Percentiles rank a stretch among this genome's conserved stretches.
phyloP scores from a whole-genome alignment of 2,113 vertebrate species.

The Epinephelus cyanopodus region DNA sequence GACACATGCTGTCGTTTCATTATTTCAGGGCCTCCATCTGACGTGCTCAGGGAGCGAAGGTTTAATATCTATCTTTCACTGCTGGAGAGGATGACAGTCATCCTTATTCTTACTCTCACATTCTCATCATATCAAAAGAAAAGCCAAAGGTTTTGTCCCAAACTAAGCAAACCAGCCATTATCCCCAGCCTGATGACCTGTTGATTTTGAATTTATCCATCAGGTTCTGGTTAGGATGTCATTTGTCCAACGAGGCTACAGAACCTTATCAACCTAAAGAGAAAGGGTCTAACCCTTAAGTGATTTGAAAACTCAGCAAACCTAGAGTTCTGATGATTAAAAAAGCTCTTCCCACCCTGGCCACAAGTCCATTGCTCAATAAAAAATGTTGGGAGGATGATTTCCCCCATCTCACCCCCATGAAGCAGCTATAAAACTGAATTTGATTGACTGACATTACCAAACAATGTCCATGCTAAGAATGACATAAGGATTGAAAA shows the following conservation, averaged over 20 bases:
- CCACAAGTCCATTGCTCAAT: not conserved
- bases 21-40: conserved; percentile 44
- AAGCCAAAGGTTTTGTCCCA: not conserved
- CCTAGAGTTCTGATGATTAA: not conserved
- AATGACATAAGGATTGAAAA: conserved; percentile 71
- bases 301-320: not conserved
- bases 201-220: not conserved
- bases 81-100: not conserved
- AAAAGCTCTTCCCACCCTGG: not conserved
- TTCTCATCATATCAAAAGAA: too few species aligned
- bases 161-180: not conserved
- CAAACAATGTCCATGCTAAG: conserved; percentile 56
- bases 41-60: conserved; percentile 37
- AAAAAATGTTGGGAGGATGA: not conserved
- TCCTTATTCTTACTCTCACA: not conserved
- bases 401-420: not conserved
- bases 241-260: not conserved
- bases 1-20: conserved; percentile 41
- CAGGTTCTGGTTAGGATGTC: not conserved
- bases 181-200: not conserved
- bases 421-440: not conserved
- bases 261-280: not conserved
- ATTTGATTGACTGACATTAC: conserved; percentile 21
- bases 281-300: not conserved
- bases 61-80: conserved; percentile 42